Percentiles rank a stretch among this genome's conserved stretches.
Evolutionary conservation across 2,113 vertebrate genomes (phyloP).

Genomic region (Tympanuchus pallidicinctus): DNA sequence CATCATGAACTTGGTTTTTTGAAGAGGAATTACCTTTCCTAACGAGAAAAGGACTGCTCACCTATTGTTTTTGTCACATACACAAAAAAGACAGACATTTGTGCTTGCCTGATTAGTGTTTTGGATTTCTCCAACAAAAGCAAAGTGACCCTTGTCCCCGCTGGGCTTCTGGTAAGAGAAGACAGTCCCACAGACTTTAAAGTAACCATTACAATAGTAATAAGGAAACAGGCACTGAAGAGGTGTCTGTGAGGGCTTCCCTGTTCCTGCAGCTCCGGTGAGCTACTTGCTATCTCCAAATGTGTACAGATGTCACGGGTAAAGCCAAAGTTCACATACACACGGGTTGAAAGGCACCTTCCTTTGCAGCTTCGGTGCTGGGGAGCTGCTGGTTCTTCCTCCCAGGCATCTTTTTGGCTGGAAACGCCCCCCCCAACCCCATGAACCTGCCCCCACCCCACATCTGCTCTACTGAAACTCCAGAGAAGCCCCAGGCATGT

Average conservation of each 20-base stretch:
- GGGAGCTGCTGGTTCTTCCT: background rate
- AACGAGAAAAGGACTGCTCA: background rate
- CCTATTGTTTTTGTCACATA: background rate
- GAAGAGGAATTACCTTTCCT: background rate
- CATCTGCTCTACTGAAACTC: background rate
- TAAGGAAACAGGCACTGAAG: background rate
- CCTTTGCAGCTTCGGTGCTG: rapidly evolving
- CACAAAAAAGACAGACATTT: background rate
- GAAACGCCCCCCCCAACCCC: background rate
- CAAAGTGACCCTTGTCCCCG: background rate
- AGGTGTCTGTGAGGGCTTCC: background rate
- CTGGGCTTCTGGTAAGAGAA: background rate
- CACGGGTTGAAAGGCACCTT: background rate
- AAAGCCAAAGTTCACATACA: background rate
- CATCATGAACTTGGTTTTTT: background rate
- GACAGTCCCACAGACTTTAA: background rate
- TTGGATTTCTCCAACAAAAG: background rate
- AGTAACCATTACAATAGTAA: background rate
- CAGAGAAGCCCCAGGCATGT: background rate
- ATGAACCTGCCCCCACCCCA: background rate
- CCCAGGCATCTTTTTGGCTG: background rate
- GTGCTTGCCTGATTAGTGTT: background rate
- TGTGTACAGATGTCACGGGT: background rate
- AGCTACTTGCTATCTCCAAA: background rate
- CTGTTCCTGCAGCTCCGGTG: background rate